A percentile compares a stretch with the other conserved stretches of the same genome.
These are phyloP conservation scores for Aradophagus sp. DNA, from an alignment of 1,140 invertebrate species.

Conservation along the genomic window DNA sequence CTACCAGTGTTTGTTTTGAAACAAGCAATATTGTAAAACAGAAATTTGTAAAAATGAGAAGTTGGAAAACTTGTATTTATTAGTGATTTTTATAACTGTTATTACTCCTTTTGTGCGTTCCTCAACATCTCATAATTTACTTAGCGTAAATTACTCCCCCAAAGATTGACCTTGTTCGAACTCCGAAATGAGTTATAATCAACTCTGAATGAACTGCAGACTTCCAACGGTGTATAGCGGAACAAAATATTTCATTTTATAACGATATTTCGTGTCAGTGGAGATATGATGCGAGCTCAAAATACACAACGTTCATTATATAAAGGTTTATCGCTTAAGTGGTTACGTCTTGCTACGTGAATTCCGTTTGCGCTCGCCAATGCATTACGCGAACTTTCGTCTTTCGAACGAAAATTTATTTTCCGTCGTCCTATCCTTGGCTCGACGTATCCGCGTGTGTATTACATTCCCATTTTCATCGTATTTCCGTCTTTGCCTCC, in stretches of 20 bases:
- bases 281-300: constrained; percentile 27
- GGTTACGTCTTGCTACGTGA: constrained; percentile 48
- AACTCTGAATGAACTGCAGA: no score
- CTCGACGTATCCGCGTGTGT: constrained; percentile 43
- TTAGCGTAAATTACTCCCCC: no score
- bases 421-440: constrained; percentile 27
- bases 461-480: constrained; percentile 37
- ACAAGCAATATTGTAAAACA: no score
- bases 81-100: no score
- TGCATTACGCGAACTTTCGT: constrained; percentile 54
- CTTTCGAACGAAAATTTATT: constrained; percentile 56
- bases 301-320: constrained; percentile 40
- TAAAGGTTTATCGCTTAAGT: constrained; percentile 50
- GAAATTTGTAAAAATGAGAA: no score
- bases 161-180: no score
- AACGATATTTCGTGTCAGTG: no score
- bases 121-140: no score
- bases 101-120: no score
- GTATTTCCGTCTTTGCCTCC: constrained; percentile 43
- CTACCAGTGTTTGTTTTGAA: no score
- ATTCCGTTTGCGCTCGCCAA: constrained; percentile 40
- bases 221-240: background rate
- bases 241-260: constrained; percentile 7
- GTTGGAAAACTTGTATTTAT: no score
- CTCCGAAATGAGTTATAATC: no score